phyloP scores from a whole-genome alignment of 2,797 vertebrate genomes.

The Lagodon rhomboides region DNA sequence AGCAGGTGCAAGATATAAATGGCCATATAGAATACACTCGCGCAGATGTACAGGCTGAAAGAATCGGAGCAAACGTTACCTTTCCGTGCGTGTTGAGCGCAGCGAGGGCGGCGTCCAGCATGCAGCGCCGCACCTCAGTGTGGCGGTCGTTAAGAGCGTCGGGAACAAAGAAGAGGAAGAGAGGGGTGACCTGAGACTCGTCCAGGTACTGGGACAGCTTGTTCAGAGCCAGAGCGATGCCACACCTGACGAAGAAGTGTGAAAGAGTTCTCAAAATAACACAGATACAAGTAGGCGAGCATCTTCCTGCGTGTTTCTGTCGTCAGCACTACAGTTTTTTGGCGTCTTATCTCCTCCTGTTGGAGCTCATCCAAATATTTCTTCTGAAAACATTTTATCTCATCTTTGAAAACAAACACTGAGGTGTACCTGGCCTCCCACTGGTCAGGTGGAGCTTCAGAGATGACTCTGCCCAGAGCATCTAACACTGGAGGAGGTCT shows the following conservation, averaged over 20 bases:
- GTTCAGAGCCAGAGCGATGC: constrained; percentile 95
- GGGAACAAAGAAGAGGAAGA: constrained; percentile 98
- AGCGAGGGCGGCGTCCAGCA: constrained; percentile 96
- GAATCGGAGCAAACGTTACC: constrained; percentile 77
- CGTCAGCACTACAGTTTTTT: not conserved
- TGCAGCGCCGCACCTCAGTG: constrained; percentile 94
- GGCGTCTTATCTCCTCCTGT: not conserved
- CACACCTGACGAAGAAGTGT: constrained; percentile 86
- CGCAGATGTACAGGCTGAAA: not conserved
- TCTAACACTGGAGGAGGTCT: constrained; percentile 96
- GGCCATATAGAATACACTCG: not conserved
- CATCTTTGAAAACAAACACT: not conserved
- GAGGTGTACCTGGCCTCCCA: constrained; percentile 95
- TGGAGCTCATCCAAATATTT: constrained; percentile 8
- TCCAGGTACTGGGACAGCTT: constrained; percentile 94
- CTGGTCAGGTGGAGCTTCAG: constrained; percentile 96
- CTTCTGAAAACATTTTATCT: not conserved
- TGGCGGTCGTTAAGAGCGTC: constrained; percentile 97
- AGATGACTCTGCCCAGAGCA: constrained; percentile 95
- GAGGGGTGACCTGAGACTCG: constrained; percentile 94
- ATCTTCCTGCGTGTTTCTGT: not conserved
- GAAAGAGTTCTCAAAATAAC: not conserved
- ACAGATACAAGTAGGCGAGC: not conserved
- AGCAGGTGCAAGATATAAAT: not conserved
- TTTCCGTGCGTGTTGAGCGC: constrained; percentile 97